These are phyloP conservation scores for Hecatera dysodea DNA, from an alignment of 2,888 invertebrate species.

Conservation along the genomic window DNA sequence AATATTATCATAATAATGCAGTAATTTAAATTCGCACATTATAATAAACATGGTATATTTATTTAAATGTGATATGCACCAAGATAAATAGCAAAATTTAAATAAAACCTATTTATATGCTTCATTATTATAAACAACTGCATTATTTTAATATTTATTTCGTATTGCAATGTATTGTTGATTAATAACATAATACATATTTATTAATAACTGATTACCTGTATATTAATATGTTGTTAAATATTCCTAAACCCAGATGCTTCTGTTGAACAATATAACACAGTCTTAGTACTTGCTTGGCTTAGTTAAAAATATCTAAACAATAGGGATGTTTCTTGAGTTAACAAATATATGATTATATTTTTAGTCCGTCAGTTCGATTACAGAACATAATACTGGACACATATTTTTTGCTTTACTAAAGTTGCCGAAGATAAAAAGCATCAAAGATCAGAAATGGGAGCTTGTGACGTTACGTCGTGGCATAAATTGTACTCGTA, in stretches of 20 bases:
- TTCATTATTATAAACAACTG: slow-evolving; percentile 27
- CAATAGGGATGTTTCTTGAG: too few relatives aligned
- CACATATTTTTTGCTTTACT: too few relatives aligned
- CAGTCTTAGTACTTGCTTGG: background rate
- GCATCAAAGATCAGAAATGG: too few relatives aligned
- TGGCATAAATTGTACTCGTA: too few relatives aligned
- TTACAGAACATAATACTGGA: too few relatives aligned
- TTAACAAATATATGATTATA: too few relatives aligned
- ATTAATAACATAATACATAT: slow-evolving; percentile 11
- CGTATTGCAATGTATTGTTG: slow-evolving; percentile 20
- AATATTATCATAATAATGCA: slow-evolving; percentile 17
- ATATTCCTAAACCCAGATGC: background rate
- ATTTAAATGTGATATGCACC: slow-evolving; percentile 33
- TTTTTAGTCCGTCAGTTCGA: too few relatives aligned
- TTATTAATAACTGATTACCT: slow-evolving; percentile 10
- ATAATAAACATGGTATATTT: slow-evolving; percentile 21
- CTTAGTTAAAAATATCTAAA: background rate
- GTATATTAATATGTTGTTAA: background rate
- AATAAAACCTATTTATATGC: slow-evolving; percentile 28
- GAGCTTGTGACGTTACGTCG: too few relatives aligned
- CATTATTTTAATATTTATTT: slow-evolving; percentile 35
- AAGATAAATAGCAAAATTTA: slow-evolving; percentile 38
- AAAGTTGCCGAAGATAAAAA: too few relatives aligned
- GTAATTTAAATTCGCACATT: slow-evolving; percentile 48
- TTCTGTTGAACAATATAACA: background rate